These are phyloP conservation scores for Emys orbicularis DNA, from an alignment of 2,797 vertebrate genomes.

Conservation along the genomic window DNA sequence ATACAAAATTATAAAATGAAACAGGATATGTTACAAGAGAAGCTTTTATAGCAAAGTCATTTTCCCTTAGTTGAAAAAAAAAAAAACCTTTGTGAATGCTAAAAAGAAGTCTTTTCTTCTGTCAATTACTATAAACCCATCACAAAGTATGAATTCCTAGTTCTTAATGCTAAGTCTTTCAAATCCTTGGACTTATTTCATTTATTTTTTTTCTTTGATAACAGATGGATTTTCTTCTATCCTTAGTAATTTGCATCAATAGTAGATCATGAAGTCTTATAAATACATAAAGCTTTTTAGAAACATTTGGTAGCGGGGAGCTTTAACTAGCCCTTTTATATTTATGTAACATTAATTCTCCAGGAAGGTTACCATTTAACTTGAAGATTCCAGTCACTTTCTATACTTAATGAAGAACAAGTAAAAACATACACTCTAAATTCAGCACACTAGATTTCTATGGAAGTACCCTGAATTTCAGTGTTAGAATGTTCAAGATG, in stretches of 20 bases:
- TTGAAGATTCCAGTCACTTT: conserved; percentile 36
- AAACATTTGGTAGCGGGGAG: conserved; percentile 64
- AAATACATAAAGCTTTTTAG: conserved; percentile 76
- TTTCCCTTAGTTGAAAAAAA: conserved; percentile 57
- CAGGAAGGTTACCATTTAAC: conserved; percentile 42
- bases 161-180: conserved; percentile 72
- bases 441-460: conserved; percentile 23
- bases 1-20: conserved; percentile 40
- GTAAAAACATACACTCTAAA: conserved; percentile 32
- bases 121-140: conserved; percentile 61
- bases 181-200: conserved; percentile 73
- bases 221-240: conserved; percentile 78
- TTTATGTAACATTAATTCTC: conserved; percentile 56
- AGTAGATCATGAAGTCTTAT: conserved; percentile 73
- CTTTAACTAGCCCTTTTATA: conserved; percentile 57
- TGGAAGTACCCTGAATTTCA: conserved; percentile 38
- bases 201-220: conserved; percentile 63
- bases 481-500: conserved; percentile 12
- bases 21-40: conserved; percentile 12
- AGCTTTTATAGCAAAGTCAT: conserved; percentile 24
- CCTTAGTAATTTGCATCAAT: conserved; percentile 75
- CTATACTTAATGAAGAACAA: conserved; percentile 43
- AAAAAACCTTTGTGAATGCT: conserved; percentile 29
- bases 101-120: conserved; percentile 61
- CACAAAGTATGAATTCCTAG: conserved; percentile 67